A percentile compares a stretch with the other conserved stretches of the same genome.
These are phyloP conservation scores for Hyperoplus immaculatus DNA, from an alignment of 2,797 vertebrate species.

Conservation along the genomic window DNA sequence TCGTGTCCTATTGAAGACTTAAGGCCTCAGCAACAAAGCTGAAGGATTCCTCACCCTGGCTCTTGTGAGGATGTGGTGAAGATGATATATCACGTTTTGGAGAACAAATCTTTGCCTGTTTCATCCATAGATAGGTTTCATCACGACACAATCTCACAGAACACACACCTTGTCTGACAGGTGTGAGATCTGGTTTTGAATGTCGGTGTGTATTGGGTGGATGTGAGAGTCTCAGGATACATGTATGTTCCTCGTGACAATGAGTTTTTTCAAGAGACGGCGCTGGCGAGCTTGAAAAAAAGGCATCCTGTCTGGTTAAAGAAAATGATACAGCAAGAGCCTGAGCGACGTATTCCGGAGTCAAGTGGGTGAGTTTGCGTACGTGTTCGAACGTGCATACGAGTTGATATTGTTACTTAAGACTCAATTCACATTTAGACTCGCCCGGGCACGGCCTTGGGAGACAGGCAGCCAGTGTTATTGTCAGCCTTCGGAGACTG, in stretches of 20 bases:
- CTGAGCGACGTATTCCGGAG: conserved; percentile 15
- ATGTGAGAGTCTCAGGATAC: conserved; percentile 23
- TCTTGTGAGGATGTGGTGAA: conserved; percentile 26
- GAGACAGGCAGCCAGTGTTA: conserved; percentile 65
- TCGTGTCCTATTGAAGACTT: conserved; percentile 72
- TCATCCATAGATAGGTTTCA: no score
- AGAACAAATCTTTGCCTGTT: no score
- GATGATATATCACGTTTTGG: not conserved
- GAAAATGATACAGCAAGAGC: conserved; percentile 25
- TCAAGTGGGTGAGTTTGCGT: conserved; percentile 42
- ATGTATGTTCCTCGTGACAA: not conserved
- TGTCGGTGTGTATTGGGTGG: not conserved
- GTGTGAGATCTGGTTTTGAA: conserved; percentile 33
- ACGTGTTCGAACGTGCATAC: conserved; percentile 24
- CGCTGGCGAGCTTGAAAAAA: conserved; percentile 15
- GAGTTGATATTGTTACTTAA: conserved; percentile 57
- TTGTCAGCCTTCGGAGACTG: conserved; percentile 77
- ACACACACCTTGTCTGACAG: conserved; percentile 34
- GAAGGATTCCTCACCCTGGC: conserved; percentile 58
- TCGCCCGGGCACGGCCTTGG: conserved; percentile 44
- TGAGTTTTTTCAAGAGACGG: not conserved
- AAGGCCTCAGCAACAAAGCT: conserved; percentile 66
- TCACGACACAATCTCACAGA: conserved; percentile 28
- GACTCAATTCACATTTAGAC: conserved; percentile 57
- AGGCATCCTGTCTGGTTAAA: not conserved